Conservation (phyloP, 92 coral and sea anemone species). For the Isaurus tuberculatus region DNA sequence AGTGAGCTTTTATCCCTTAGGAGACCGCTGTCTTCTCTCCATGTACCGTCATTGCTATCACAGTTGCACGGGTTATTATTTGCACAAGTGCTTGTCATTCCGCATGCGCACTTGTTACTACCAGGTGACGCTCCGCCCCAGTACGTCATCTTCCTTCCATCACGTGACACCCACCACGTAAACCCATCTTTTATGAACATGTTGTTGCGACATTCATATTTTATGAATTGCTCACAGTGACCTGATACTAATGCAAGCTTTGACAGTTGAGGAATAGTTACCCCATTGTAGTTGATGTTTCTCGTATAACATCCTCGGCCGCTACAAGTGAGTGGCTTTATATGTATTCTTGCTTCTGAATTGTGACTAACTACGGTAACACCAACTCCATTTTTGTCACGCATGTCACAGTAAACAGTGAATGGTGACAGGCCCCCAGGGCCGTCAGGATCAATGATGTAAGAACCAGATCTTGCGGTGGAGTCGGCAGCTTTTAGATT, state of each 20-base stretch:
- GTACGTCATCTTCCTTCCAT: constrained; percentile 59
- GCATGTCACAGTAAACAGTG: constrained; percentile 63
- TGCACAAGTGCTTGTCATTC: constrained; percentile 62
- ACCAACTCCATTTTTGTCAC: constrained; percentile 51
- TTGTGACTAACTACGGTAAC: constrained; percentile 65
- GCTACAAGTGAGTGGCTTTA: background rate
- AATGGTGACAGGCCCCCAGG: constrained; percentile 34
- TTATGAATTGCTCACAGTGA: constrained; percentile 71
- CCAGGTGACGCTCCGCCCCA: constrained; percentile 70
- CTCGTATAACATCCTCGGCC: constrained; percentile 47
- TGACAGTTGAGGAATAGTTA: constrained; percentile 54
- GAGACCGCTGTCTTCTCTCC: constrained; percentile 59
- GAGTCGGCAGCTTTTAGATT: background rate
- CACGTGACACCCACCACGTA: constrained; percentile 74
- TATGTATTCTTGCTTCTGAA: constrained; percentile 49
- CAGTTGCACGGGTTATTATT: constrained; percentile 51
- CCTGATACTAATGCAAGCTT: constrained; percentile 42
- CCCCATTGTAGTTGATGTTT: constrained; percentile 49
- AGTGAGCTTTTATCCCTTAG: constrained; percentile 53
- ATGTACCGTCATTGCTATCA: constrained; percentile 32
- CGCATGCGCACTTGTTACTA: constrained; percentile 68
- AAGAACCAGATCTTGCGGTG: constrained; percentile 18
- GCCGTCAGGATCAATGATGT: constrained; percentile 36
- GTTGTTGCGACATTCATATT: constrained; percentile 48
- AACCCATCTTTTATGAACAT: background rate